A percentile compares a stretch with the other conserved stretches of the same genome.
Conservation (phyloP, 2,888 invertebrate genomes). For the Xylota sylvarum region DNA sequence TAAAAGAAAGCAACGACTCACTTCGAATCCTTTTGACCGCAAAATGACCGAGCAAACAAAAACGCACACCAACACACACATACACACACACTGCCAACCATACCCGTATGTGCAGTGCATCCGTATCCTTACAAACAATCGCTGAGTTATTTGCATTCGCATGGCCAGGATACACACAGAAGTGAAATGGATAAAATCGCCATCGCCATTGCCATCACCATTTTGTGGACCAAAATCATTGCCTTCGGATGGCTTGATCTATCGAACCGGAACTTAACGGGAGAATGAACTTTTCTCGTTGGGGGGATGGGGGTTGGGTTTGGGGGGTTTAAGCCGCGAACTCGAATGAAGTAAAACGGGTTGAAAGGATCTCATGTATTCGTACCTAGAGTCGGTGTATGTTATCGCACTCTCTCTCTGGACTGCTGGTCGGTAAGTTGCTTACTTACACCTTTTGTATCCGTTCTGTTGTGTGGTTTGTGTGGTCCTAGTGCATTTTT, state of each 20-base stretch:
- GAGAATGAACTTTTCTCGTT: constrained; percentile 54
- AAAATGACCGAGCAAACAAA: constrained; percentile 33
- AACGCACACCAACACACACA: neutral
- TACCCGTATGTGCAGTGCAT: constrained; percentile 9
- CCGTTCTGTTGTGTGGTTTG: constrained; percentile 42
- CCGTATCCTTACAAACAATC: constrained; percentile 39
- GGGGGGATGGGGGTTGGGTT: too few species aligned
- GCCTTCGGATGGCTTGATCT: constrained; percentile 39
- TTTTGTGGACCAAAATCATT: constrained; percentile 54
- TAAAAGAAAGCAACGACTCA: constrained; percentile 26
- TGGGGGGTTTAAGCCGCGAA: constrained; percentile 47
- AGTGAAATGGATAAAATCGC: constrained; percentile 17
- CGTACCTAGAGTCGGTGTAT: neutral
- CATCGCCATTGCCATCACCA: constrained; percentile 16
- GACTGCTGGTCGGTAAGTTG: constrained; percentile 39
- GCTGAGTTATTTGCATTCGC: constrained; percentile 40
- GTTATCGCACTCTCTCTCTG: neutral
- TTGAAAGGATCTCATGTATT: neutral
- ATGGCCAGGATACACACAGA: constrained; percentile 1
- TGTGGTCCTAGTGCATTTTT: constrained; percentile 48
- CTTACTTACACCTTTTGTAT: constrained; percentile 59
- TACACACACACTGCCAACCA: constrained; percentile 1
- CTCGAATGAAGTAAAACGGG: constrained; percentile 38
- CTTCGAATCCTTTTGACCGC: constrained; percentile 24
- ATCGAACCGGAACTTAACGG: constrained; percentile 70